Base-by-base conservation (phyloP, 2,113 vertebrate genomes). In the Psilopsiagon aymara region DNA sequence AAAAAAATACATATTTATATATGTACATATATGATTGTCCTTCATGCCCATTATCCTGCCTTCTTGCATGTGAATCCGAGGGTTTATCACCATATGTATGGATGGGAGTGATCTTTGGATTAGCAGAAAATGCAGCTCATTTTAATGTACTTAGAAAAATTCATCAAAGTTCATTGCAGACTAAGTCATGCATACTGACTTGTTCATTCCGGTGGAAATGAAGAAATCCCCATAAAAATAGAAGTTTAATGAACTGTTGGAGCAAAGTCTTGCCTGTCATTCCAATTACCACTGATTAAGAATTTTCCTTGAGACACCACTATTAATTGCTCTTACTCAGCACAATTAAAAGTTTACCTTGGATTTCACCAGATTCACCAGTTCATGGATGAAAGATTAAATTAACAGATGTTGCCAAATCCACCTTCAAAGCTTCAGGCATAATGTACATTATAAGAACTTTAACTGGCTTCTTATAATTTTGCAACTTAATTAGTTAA, bases 111-210 rank as follows among this genome's bases (percentile, higher is more conserved):
- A 83, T 95, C 94, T 97, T 79, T 27, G 91, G 95, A 98, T 98
- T 98, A 97, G 97, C 94, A 96, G 95, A 98, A 95, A 97, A 97
- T 97, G 97, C 96, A 98, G 97, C 95, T 98, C 97, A 97, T 97
- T 98, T 98, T 97, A 98, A 98, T 97, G 94, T 96, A 98, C 98
- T 98, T 98, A 97, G 95, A 97, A 98, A 98, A 98, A 98, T 97
- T 98, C 97, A 98, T 98, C 98, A 98, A 98, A 98, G 98, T 98
- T 98, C 98, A 98, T 93, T 97, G 93, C 95, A 95, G 97, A 98
- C 93, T 97, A 98, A 98, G 96, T 98, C 98, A 97, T 97, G 97
- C 98, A 96, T 97, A 97, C 92, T 97, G 97, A 97, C 97, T 97
- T 98, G 98, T 95, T 98, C 98, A 98, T 98, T 98, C 97, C 97